A percentile compares a stretch with the other conserved stretches of the same genome.
Conservation (phyloP, 2,888 invertebrate genomes). For the Sepioteuthis lessoniana region DNA sequence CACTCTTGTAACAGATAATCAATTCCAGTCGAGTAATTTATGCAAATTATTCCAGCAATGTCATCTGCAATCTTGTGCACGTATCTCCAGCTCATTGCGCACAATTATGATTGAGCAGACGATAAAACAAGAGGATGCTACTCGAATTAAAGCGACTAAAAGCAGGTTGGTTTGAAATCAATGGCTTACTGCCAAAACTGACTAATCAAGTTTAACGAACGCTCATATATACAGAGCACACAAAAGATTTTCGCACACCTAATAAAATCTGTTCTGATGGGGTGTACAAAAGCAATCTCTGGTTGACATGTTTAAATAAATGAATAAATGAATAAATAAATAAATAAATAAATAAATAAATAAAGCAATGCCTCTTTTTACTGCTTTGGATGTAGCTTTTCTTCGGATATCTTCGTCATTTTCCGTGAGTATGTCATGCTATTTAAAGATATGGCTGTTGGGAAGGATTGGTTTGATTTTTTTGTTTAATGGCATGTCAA, state of each 20-base stretch:
- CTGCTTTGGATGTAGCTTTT: not conserved
- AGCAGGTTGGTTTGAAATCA: constrained; percentile 33
- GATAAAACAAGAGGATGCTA: constrained; percentile 6
- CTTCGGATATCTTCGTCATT: not conserved
- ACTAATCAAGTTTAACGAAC: constrained; percentile 14
- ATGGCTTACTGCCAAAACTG: not conserved
- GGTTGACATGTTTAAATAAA: not conserved
- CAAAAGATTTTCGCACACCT: not conserved
- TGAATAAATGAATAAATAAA: too few species aligned
- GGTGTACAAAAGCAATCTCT: not conserved
- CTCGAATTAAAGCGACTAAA: constrained; percentile 1
- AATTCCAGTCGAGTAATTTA: not conserved
- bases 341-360: not conserved
- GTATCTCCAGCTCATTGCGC: constrained; percentile 1
- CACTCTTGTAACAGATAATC: not conserved
- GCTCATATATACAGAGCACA: not conserved
- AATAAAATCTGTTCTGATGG: not conserved
- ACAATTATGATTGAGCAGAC: not conserved
- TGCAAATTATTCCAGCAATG: constrained; percentile 20
- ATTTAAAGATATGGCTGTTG: not conserved
- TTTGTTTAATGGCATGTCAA: too few species aligned
- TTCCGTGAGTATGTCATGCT: not conserved
- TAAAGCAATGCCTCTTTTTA: not conserved
- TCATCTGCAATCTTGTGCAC: not conserved
- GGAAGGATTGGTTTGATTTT: too few species aligned